Percentiles rank a stretch among this genome's conserved stretches.
phyloP scores from a whole-genome alignment of 2,797 vertebrate species.

The Morelia viridis region DNA sequence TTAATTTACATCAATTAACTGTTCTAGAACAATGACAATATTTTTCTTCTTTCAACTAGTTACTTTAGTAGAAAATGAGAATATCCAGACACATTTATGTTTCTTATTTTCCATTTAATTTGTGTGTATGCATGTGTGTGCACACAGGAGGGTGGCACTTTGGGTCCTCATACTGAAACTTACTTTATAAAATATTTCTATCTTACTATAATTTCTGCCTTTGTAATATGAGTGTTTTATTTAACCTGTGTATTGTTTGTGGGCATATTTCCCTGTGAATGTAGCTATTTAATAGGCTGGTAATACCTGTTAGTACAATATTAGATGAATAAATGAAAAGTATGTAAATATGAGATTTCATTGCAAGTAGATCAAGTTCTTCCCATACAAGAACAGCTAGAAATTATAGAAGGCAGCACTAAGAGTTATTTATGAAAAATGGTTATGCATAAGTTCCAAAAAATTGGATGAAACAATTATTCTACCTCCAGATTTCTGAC shows the following conservation, averaged over 20 bases:
- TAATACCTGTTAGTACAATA: no score
- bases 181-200: background rate
- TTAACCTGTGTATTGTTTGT: background rate
- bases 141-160: background rate
- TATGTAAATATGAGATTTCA: no score
- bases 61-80: conserved; percentile 29
- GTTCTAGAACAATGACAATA: conserved; percentile 18
- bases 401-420: no score
- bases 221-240: background rate
- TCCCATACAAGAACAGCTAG: no score
- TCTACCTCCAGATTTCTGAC: no score
- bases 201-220: background rate
- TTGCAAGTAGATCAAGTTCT: no score
- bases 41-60: conserved; percentile 38
- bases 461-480: no score
- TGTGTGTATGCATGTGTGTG: background rate
- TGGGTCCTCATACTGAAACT: background rate
- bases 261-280: background rate
- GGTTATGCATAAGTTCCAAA: no score
- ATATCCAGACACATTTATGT: background rate
- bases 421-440: no score
- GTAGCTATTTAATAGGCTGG: background rate
- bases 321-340: no score
- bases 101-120: conserved; percentile 6
- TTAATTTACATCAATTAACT: conserved; percentile 44